Percentiles rank a stretch among this genome's conserved stretches.
Evolutionary conservation across 35 echinoderm and acorn worm genomes (phyloP).

Genomic region (Heliocidaris erythrogramma): DNA sequence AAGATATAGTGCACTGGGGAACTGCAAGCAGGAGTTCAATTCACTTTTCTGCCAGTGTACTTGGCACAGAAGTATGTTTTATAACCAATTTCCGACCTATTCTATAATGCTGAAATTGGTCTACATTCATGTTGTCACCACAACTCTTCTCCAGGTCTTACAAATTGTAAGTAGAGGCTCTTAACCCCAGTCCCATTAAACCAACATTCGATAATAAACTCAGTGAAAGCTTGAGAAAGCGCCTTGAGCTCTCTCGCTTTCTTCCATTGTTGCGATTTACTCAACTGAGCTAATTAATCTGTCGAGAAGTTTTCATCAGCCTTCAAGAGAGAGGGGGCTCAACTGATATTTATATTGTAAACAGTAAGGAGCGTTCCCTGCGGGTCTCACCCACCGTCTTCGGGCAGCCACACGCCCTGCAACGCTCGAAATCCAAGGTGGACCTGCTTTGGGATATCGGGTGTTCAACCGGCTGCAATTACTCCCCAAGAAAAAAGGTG

Average conservation of each 20-base stretch:
- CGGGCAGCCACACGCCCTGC: slow-evolving; percentile 26
- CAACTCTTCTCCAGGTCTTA: slow-evolving; percentile 10
- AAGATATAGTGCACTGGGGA: background rate
- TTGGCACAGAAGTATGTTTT: background rate
- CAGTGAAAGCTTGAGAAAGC: slow-evolving; percentile 27
- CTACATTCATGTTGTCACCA: slow-evolving; percentile 9
- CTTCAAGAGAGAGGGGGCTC: background rate
- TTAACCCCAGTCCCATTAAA: slow-evolving; percentile 37
- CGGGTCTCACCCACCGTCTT: slow-evolving; percentile 17
- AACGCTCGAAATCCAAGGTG: background rate
- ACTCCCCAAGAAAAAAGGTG: slow-evolving; percentile 7
- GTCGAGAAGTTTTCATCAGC: slow-evolving; percentile 15
- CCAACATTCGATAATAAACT: slow-evolving; percentile 18
- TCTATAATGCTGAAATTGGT: slow-evolving; percentile 11
- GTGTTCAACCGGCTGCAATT: slow-evolving; percentile 34
- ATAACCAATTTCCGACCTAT: slow-evolving; percentile 17
- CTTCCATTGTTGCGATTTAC: slow-evolving; percentile 38
- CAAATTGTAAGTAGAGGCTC: slow-evolving; percentile 43
- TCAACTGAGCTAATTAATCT: slow-evolving; percentile 54
- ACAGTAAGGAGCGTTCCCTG: slow-evolving; percentile 32
- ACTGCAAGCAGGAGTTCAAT: background rate
- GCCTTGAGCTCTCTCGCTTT: slow-evolving; percentile 27
- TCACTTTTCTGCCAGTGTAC: slow-evolving; percentile 1
- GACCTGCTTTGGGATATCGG: slow-evolving; percentile 23
- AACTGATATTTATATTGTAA: slow-evolving; percentile 43